Evolutionary conservation across 2,113 vertebrate species (phyloP), one percentile per base, ranked within the genome.

Genomic region (Hipposideros armiger): DNA sequence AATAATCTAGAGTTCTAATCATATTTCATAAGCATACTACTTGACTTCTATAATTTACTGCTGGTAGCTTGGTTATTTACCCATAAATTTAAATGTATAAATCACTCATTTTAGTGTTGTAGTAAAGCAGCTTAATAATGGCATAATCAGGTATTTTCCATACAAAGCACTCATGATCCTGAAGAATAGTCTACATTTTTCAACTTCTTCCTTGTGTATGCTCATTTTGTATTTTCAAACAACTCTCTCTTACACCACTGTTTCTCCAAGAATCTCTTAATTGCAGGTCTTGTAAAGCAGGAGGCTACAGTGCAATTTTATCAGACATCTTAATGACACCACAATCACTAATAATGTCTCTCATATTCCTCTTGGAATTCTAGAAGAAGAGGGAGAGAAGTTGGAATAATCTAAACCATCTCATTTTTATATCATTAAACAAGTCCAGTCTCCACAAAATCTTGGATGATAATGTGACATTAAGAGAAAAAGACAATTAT

Each of bases 41-140:
- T 76, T 77, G 93, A 67, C 30, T 69, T 80, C 14, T 82, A 15
- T 82, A 82, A 80, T 76, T 92, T 64, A 88, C 14, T 91, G 28
- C 13, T 56, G 24, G 9, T 40, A 78, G 17, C n/a, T 85, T 47
- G 60, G 47, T 62, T 50, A 22, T 87, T 80, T 94, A 36, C 2
- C 11, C 32, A 64, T 87, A 91, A 32, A 73, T 81, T 77, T 94
- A 78, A 95, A 73, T 77, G 16, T 26, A 88, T 73, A 93, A 91
- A 73, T n/a, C 77, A 62, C 4, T 89, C 5, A 86, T 88, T 86
- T 87, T 64, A 87, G 69, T 83, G 47, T 3, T 45, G 2, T 36
- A 80, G 28, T 84, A 76, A 95, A 95, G 52, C 36, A 87, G 2
- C 52, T 87, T 88, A 50, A 70, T 85, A 58, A 20, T 72, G 40